Base-by-base conservation (phyloP, 1,140 invertebrate species). In the Lepeophtheirus salmonis region DNA sequence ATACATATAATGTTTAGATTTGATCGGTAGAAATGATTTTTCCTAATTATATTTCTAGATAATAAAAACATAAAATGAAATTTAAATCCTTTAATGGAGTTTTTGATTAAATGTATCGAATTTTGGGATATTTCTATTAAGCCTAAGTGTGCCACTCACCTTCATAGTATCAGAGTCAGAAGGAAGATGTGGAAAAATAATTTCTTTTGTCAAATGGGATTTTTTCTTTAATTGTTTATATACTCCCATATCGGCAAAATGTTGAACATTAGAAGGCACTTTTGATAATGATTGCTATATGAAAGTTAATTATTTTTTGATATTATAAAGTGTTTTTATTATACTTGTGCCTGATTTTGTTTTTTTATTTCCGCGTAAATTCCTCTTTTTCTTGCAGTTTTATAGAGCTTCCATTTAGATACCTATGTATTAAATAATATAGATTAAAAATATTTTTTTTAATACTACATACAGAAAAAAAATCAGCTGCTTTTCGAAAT, bases 281-380 rank as follows among this genome's bases (percentile, higher is more conserved):
- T 59, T 59, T 13, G 57, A 30, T 17, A 59, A 22, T 12, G 57
- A 26, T 21, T 55, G 24, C 13, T 20, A 52, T 10, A 52, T 18
- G 10, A 18, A 52, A 52, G 13, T 6, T 13, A 52, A 52, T 52
- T 20, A 52, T 13, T n/a, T 10, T 13, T 52, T 52, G 12, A 18
- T 10, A 13, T 10, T 17, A 52, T 10, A 18, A 52, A 10, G 4
- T 52, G 50, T 20, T 52, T 13, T 10, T 10, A 52, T 52, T 52
- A 12, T 55, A 55, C 53, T 14, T 59, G 57, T 14, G 57, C 57
- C 23, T 59, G 57, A 23, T 59, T 59, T 23, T 59, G 57, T 50
- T 59, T 59, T 41, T 59, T 59, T 16, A 59, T 59, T 50, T 59
- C 57, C 16, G 57, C 57, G 41, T 59, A 59, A 22, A 59, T 59